Conservation (phyloP, 2,888 invertebrate genomes). For the Hirtodrosophila confusa region DNA sequence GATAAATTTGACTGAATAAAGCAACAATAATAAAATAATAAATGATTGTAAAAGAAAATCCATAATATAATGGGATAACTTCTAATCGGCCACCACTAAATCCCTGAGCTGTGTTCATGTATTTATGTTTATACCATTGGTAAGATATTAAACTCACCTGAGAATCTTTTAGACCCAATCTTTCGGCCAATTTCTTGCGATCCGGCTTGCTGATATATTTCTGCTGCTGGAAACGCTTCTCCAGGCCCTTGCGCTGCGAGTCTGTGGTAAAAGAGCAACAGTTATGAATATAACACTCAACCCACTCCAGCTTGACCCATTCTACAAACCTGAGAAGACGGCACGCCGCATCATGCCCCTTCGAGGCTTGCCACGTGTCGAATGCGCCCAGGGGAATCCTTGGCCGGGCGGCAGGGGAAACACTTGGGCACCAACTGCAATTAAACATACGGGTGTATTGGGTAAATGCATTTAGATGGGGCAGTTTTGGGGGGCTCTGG, state of each 20-base stretch:
- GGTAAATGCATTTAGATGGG: conserved; percentile 60
- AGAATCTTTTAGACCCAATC: conserved; percentile 97
- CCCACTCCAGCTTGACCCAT: conserved; percentile 8
- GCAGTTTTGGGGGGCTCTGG: conserved; percentile 5
- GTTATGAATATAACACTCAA: conserved; percentile 18
- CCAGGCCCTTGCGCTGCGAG: conserved; percentile 96
- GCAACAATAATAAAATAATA: too few relatives aligned
- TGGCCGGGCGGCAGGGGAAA: conserved; percentile 87
- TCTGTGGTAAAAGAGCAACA: conserved; percentile 85
- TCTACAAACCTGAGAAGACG: conserved; percentile 90
- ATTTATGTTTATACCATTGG: too few relatives aligned
- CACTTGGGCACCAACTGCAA: conserved; percentile 86
- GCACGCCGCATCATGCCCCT: conserved; percentile 98
- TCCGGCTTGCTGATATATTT: conserved; percentile 99
- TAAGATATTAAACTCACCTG: conserved; percentile 88
- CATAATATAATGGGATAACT: too few relatives aligned
- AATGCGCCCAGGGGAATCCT: conserved; percentile 95
- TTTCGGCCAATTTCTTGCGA: conserved; percentile 97
- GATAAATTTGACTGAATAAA: too few relatives aligned
- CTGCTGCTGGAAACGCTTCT: conserved; percentile 97
- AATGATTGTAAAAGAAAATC: too few relatives aligned
- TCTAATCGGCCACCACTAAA: too few relatives aligned
- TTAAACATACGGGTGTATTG: conserved; percentile 37
- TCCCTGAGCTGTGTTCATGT: too few relatives aligned
- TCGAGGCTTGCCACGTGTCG: conserved; percentile 95